Conservation (phyloP, 2,888 invertebrate species). For the Dynastes tityus region DNA sequence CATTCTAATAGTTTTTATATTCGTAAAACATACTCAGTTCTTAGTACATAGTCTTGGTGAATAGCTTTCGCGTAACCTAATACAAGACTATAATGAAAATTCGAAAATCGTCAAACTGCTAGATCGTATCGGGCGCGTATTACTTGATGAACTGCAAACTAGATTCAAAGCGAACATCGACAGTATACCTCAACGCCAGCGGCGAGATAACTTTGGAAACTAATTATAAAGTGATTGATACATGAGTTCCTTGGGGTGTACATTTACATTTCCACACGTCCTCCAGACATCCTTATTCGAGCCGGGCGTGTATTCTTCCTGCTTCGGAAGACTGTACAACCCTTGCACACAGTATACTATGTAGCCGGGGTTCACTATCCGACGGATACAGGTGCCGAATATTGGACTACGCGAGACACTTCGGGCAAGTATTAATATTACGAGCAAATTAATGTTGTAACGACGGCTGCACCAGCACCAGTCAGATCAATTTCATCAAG, state of each 20-base stretch:
- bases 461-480: slow-evolving; percentile 29
- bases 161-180: slow-evolving; percentile 55
- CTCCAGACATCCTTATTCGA: slow-evolving; percentile 43
- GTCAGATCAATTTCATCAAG: slow-evolving; percentile 37
- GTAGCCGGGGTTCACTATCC: slow-evolving; percentile 12
- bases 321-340: neutral
- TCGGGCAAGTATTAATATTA: slow-evolving; percentile 28
- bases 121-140: slow-evolving; percentile 14
- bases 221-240: slow-evolving; percentile 63
- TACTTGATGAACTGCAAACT: slow-evolving; percentile 36
- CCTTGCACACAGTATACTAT: neutral
- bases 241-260: slow-evolving; percentile 52
- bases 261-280: slow-evolving; percentile 43
- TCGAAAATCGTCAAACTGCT: slow-evolving; percentile 17
- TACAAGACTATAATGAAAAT: neutral
- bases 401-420: slow-evolving; percentile 31
- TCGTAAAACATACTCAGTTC: no score
- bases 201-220: slow-evolving; percentile 59
- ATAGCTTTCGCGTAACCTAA: no score
- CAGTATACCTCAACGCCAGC: slow-evolving; percentile 54
- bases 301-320: slow-evolving; percentile 35
- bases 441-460: slow-evolving; percentile 35
- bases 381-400: slow-evolving; percentile 42
- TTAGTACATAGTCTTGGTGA: no score
- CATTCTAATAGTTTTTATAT: no score